Evolutionary conservation across 2,113 vertebrate species (phyloP), one percentile per base, ranked within the genome.

Genomic region (Tachysurus fulvidraco): DNA sequence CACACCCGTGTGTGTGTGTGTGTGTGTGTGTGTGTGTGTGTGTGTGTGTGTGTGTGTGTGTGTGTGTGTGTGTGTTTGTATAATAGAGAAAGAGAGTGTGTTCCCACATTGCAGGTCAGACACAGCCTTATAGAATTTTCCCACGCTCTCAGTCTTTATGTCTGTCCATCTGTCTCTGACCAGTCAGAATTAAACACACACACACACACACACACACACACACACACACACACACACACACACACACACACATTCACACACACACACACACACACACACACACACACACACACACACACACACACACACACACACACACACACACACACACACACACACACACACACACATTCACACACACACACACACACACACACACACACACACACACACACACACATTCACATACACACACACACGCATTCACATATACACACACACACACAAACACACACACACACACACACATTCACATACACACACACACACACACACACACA

Each of bases 21-120:
- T 55, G 57, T 81, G 54, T 80, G 78, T 80, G 28, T 80, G 78
- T 80, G 78, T 80, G 13, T 77, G 74, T 77, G 74, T 54, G 74
- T 54, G 74, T 54, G 23, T n/a, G 41, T 54, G 12, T 67, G 41
- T 25, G 17, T 55, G 57, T 81, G 54, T 80, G 78, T 80, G 28
- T 80, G 78, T 80, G 78, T 80, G 13, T 77, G 74, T 77, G 74
- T 54, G 74, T 54, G 74, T 54, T 46, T n/a, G 41, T 54, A 46
- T 50, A 41, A 23, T 41, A 9, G 71, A 23, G 71, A 23, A 41
- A 23, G 67, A 23, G 67, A 41, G 19, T 54, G 81, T 30, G 67
- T 83, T 83, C 60, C 59, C 44, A 83, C 41, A 28, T 23, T 67
- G 46, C 64, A 54, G 82, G 46, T 83, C 82, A 83, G 81, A 83